Conservation (phyloP, 1,140 invertebrate species). For the Bacillus rossius region DNA sequence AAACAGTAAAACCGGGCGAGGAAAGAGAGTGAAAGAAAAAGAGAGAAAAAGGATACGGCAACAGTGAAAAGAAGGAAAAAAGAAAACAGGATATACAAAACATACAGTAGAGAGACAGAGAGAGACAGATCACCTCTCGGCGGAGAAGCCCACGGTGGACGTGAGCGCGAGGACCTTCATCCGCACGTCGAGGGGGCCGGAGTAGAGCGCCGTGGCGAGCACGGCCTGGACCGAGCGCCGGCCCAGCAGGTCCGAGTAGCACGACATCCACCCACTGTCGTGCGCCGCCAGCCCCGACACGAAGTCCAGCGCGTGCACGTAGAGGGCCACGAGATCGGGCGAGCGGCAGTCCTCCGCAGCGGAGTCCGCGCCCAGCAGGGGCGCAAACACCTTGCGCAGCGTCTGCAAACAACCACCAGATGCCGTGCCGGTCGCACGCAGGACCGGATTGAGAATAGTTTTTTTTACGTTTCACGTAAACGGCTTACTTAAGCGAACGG, state of each 20-base stretch:
- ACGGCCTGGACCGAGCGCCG: constrained; percentile 47
- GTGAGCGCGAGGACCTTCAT: constrained; percentile 44
- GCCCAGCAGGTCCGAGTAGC: constrained; percentile 42
- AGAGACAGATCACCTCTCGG: constrained; percentile 6
- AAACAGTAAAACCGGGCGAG: too few relatives aligned
- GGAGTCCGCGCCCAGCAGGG: constrained; percentile 5
- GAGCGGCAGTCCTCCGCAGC: constrained; percentile 17
- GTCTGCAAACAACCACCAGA: neutral
- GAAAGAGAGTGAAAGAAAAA: too few relatives aligned
- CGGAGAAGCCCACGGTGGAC: constrained; percentile 37
- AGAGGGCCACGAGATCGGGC: constrained; percentile 40
- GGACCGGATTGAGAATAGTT: too few relatives aligned
- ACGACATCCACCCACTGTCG: constrained; percentile 42
- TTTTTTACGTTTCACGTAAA: too few relatives aligned
- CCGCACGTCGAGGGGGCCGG: constrained; percentile 42
- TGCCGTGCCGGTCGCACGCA: too few relatives aligned
- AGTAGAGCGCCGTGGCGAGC: constrained; percentile 46
- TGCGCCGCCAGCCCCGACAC: constrained; percentile 41
- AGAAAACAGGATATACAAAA: too few relatives aligned
- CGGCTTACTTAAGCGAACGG: too few relatives aligned
- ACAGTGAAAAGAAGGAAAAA: too few relatives aligned
- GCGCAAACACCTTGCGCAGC: constrained; percentile 14
- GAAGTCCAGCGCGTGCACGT: constrained; percentile 41
- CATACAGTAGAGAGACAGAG: too few relatives aligned
- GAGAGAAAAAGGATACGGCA: too few relatives aligned